Percentiles rank a stretch among this genome's conserved stretches.
phyloP scores from a whole-genome alignment of 2,113 vertebrate genomes.

The Phylloscopus trochiloides region DNA sequence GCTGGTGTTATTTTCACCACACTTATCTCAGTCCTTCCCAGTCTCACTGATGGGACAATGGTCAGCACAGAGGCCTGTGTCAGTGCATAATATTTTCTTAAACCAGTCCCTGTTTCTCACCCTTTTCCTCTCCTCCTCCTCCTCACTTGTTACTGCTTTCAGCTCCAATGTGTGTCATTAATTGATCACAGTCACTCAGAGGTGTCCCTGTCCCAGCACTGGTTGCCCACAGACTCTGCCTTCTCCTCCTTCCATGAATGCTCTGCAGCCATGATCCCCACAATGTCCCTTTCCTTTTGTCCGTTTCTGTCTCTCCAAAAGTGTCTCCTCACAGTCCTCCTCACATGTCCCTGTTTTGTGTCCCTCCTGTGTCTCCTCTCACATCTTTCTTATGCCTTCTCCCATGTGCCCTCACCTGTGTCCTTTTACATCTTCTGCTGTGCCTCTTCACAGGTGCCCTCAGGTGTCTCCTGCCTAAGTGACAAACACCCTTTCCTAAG shows the following conservation, averaged over 20 bases:
- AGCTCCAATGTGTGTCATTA: neutral
- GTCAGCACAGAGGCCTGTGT: accelerated
- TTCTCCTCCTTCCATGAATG: neutral
- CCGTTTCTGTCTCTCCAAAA: neutral
- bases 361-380: neutral
- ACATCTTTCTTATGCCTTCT: neutral
- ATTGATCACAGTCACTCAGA: neutral
- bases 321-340: neutral
- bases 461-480: neutral
- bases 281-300: neutral
- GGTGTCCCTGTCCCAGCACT: neutral
- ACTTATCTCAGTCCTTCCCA: neutral
- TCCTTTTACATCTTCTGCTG: neutral
- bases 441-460: neutral
- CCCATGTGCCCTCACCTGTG: neutral
- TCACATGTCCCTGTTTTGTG: neutral
- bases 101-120: neutral
- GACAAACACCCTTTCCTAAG: neutral
- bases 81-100: neutral
- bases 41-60: neutral
- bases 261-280: neutral
- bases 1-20: neutral
- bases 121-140: neutral
- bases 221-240: neutral
- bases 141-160: neutral